These are phyloP conservation scores for Pterostichus madidus DNA, from an alignment of 2,888 invertebrate genomes.

Conservation along the genomic window DNA sequence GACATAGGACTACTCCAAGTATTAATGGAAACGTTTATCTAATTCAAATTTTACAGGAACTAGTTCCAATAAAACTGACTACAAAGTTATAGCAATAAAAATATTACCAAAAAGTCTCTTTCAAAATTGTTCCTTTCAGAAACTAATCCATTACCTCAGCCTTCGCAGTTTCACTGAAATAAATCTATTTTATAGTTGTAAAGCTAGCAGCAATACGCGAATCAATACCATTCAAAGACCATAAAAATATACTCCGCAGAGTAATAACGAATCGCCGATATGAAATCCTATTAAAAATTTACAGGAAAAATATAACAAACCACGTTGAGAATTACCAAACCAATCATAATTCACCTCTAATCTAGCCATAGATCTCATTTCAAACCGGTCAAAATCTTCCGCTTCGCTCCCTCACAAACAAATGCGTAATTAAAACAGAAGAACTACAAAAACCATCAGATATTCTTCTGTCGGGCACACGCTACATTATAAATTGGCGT, in stretches of 20 bases:
- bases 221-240: conserved; percentile 29
- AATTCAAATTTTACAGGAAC: too few relatives aligned
- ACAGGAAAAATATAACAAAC: conserved; percentile 33
- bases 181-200: conserved; percentile 41
- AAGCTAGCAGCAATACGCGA: conserved; percentile 14
- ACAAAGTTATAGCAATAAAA: too few relatives aligned
- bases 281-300: conserved; percentile 27
- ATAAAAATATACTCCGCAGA: conserved; percentile 17
- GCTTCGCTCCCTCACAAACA: conserved; percentile 28
- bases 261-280: conserved; percentile 25
- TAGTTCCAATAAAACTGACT: too few relatives aligned
- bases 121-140: too few relatives aligned
- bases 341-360: conserved; percentile 20
- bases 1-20: too few relatives aligned
- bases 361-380: conserved; percentile 18
- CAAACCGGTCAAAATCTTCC: conserved; percentile 36
- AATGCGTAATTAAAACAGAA: conserved; percentile 38
- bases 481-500: too few relatives aligned
- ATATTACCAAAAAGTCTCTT: not conserved
- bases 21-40: too few relatives aligned
- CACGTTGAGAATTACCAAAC: conserved; percentile 14
- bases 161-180: not conserved
- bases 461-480: not conserved
- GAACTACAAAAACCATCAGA: conserved; percentile 11
- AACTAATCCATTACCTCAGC: conserved; percentile 20